A percentile compares a stretch with the other conserved stretches of the same genome.
These are phyloP conservation scores for Fulica atra DNA, from an alignment of 2,113 vertebrate genomes.

Conservation along the genomic window DNA sequence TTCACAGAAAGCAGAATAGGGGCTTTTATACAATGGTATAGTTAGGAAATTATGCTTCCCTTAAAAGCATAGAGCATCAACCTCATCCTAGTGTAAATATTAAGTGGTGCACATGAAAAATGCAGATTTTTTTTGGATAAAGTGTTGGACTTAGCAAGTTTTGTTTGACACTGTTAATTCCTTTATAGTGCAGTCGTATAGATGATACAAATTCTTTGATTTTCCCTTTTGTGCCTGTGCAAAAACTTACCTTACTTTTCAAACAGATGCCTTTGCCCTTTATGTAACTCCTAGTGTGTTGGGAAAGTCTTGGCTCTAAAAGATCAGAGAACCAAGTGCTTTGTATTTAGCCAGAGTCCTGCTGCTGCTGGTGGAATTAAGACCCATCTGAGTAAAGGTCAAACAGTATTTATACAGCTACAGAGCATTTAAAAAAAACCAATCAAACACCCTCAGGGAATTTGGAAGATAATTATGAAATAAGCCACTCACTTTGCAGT, in stretches of 20 bases:
- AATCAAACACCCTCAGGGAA: accelerated
- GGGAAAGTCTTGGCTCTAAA: not conserved
- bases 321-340: accelerated
- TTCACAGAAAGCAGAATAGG: not conserved
- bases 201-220: not conserved
- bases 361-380: not conserved
- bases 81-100: not conserved
- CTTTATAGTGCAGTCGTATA: not conserved
- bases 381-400: accelerated
- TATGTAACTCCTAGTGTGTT: not conserved
- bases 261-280: not conserved
- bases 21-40: not conserved
- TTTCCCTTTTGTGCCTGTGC: not conserved
- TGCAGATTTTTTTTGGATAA: not conserved
- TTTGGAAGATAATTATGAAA: not conserved
- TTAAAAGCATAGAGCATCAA: not conserved
- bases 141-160: not conserved
- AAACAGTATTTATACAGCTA: not conserved
- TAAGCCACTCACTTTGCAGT: not conserved
- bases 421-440: accelerated
- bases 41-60: not conserved
- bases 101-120: not conserved
- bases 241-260: not conserved
- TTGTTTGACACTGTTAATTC: not conserved
- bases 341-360: not conserved